Evolutionary conservation across 2,797 vertebrate genomes (phyloP), one percentile per base, ranked within the genome.

Genomic region (Sebastes matsubarae): DNA sequence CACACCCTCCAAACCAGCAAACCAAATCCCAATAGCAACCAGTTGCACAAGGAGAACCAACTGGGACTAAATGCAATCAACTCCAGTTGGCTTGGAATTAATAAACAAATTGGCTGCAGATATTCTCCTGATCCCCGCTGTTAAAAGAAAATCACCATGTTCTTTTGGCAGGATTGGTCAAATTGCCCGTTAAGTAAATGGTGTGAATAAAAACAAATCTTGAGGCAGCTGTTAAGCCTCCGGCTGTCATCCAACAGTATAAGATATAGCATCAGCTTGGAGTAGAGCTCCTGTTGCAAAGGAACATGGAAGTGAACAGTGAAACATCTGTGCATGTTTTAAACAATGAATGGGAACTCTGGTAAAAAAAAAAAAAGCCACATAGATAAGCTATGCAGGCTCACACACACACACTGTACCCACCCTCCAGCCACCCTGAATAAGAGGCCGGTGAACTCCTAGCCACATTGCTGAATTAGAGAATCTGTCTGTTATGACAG

Each of bases 401-500:
- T 29, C 57, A 78, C 54, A 64, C 67, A 54, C 14, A 78, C 46
- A 63, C 5, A 42, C 38, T 18, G 34, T 6, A 64, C 74, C 69
- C 85, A 58, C 82, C 59, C 84, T 63, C 13, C 71, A 68, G 67
- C 75, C 72, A n/a, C 72, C 59, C 67, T 77, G 69, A 84, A 73
- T 84, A 38, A 77, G 55, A 55, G 73, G 72, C 80, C 75, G 57
- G 63, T 75, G 38, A 88, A 75, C 65, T 80, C 25, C 85, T 77
- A 22, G 27, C 91, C 92, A 88, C 86, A 90, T 18, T 92, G 93
- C 93, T 93, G 93, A 94, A 93, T 87, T 89, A 86, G 64, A 87
- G 77, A 93, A 86, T 89, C 72, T 89, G 87, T 59, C 87, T 94
- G 92, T 94, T 94, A 77, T 93, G 89, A 92, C 38, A 93, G 89